Evolutionary conservation across 2,888 invertebrate species (phyloP).

Genomic region (Erannis defoliaria): DNA sequence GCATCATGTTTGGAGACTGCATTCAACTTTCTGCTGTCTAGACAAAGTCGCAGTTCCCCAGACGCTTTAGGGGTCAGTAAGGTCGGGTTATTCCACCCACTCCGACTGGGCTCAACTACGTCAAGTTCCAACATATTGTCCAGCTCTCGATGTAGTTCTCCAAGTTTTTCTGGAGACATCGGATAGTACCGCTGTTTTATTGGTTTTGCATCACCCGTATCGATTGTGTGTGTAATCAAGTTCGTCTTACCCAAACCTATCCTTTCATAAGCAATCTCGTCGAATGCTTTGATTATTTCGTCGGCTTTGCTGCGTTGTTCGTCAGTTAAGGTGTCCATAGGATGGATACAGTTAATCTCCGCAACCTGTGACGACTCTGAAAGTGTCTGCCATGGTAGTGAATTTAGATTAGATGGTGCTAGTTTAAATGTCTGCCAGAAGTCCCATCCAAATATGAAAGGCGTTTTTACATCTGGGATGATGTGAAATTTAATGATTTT

Average conservation of each 20-base stretch:
- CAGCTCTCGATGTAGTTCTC: not conserved
- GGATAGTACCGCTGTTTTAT: constrained; percentile 37
- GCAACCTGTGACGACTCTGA: too few species aligned
- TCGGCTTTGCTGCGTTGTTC: not conserved
- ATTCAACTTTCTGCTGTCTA: constrained; percentile 23
- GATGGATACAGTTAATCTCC: too few species aligned
- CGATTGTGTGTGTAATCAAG: constrained; percentile 42
- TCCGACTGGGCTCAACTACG: constrained; percentile 35
- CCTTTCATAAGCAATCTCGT: not conserved
- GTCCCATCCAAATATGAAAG: too few species aligned
- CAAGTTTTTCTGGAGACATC: not conserved
- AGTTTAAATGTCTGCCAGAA: too few species aligned
- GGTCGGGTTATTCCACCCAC: constrained; percentile 39
- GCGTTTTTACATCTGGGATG: too few species aligned
- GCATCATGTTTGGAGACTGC: not conserved
- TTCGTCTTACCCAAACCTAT: constrained; percentile 44
- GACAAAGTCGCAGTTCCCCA: constrained; percentile 41
- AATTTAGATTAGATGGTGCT: too few species aligned
- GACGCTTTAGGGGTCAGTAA: constrained; percentile 34
- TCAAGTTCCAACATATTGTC: constrained; percentile 19
- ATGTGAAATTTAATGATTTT: too few species aligned
- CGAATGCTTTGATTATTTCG: not conserved
- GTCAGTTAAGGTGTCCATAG: not conserved
- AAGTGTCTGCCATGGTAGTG: too few species aligned
- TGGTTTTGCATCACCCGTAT: constrained; percentile 46